phyloP scores from a whole-genome alignment of 2,888 invertebrate genomes.

The Spodoptera littoralis region DNA sequence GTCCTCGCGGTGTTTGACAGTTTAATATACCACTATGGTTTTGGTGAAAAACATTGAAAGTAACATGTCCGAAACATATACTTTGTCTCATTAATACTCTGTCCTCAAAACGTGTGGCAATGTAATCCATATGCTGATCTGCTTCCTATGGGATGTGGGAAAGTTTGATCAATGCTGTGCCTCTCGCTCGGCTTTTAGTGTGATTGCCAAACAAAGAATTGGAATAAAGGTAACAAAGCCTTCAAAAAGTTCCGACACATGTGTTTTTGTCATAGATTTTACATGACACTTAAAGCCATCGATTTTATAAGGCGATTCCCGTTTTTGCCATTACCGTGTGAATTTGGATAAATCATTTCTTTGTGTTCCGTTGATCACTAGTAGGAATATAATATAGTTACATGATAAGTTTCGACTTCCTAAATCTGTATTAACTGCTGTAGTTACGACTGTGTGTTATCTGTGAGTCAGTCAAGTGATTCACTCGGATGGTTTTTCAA shows the following conservation, averaged over 20 bases:
- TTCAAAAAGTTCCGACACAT: neutral
- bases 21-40: too few species aligned
- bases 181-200: constrained; percentile 34
- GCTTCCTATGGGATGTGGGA: constrained; percentile 24
- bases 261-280: neutral
- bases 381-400: too few species aligned
- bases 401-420: too few species aligned
- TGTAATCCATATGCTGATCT: constrained; percentile 21
- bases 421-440: too few species aligned
- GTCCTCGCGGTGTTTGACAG: too few species aligned
- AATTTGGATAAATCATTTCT: neutral
- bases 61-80: too few species aligned
- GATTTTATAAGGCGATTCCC: neutral
- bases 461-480: too few species aligned
- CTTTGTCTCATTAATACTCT: constrained; percentile 24
- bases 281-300: neutral
- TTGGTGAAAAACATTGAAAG: too few species aligned
- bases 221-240: constrained; percentile 1
- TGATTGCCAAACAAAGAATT: constrained; percentile 23
- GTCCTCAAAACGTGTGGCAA: neutral
- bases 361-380: neutral
- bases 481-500: too few species aligned
- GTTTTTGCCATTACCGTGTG: constrained; percentile 2
- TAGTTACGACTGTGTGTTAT: too few species aligned
- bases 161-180: constrained; percentile 39